Evolutionary conservation across 2,113 vertebrate species (phyloP).

Genomic region (Phalacrocorax carbo): DNA sequence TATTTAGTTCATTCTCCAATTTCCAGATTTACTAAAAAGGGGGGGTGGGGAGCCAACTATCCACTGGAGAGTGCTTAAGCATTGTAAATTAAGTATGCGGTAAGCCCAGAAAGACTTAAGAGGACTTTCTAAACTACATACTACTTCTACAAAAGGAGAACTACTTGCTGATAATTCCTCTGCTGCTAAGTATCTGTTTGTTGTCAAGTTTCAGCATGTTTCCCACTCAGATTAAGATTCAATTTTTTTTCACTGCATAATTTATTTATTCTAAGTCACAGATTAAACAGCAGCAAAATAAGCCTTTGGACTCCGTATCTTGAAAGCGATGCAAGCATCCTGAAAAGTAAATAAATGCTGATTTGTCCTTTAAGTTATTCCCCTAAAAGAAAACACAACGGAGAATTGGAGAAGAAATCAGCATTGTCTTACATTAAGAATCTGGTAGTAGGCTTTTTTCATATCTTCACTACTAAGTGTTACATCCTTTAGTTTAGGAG

Average conservation of each 20-base stretch:
- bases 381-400: not conserved
- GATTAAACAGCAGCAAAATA: constrained; percentile 26
- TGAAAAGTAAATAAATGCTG: not conserved
- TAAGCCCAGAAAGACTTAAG: not conserved
- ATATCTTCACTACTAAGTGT: constrained; percentile 85
- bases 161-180: not conserved
- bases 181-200: not conserved
- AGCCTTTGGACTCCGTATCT: not conserved
- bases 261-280: constrained; percentile 5
- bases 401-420: not conserved
- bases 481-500: constrained; percentile 93
- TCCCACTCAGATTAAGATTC: not conserved
- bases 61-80: not conserved
- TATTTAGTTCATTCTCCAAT: not conserved
- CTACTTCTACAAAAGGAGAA: not conserved
- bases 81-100: not conserved
- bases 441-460: constrained; percentile 87
- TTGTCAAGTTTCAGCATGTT: not conserved
- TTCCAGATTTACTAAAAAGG: not conserved
- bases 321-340: not conserved
- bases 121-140: not conserved
- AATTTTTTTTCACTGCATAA: not conserved
- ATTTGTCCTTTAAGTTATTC: not conserved
- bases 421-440: constrained; percentile 78
- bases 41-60: accelerated